phyloP scores from a whole-genome alignment of 1,140 invertebrate genomes.

The Andrena cerasifolii region DNA sequence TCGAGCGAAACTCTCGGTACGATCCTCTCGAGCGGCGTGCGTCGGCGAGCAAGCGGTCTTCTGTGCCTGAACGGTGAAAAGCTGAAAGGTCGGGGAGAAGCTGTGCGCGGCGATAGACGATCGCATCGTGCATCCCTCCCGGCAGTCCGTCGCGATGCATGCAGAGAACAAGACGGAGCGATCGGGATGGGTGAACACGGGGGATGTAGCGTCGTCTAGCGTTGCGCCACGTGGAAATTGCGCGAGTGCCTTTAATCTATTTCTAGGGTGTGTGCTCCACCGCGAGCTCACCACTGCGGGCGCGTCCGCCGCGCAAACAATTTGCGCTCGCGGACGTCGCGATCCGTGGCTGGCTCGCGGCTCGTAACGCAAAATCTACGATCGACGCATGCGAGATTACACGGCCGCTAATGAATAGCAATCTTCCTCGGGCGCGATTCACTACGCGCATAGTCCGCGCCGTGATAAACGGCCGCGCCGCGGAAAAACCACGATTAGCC shows the following conservation, averaged over 20 bases:
- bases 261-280: conserved; percentile 29
- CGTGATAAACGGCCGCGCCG: background rate
- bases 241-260: conserved; percentile 54
- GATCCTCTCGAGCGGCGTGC: conserved; percentile 3
- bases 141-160: conserved; percentile 32
- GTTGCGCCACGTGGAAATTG: conserved; percentile 41
- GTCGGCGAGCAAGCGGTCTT: background rate
- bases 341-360: background rate
- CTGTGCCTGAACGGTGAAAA: conserved; percentile 28
- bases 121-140: background rate
- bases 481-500: conserved; percentile 33
- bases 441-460: background rate
- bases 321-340: conserved; percentile 21
- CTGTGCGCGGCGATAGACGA: conserved; percentile 16
- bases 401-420: conserved; percentile 44
- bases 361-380: conserved; percentile 21
- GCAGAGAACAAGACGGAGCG: conserved; percentile 35
- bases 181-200: conserved; percentile 6
- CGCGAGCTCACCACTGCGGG: conserved; percentile 53
- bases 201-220: conserved; percentile 18
- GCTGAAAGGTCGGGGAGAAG: conserved; percentile 46
- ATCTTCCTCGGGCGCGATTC: conserved; percentile 29
- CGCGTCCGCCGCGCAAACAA: conserved; percentile 19
- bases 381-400: conserved; percentile 23
- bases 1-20: conserved; percentile 14